phyloP scores from a whole-genome alignment of 1,140 invertebrate genomes.

The Brachionus paranguensis region DNA sequence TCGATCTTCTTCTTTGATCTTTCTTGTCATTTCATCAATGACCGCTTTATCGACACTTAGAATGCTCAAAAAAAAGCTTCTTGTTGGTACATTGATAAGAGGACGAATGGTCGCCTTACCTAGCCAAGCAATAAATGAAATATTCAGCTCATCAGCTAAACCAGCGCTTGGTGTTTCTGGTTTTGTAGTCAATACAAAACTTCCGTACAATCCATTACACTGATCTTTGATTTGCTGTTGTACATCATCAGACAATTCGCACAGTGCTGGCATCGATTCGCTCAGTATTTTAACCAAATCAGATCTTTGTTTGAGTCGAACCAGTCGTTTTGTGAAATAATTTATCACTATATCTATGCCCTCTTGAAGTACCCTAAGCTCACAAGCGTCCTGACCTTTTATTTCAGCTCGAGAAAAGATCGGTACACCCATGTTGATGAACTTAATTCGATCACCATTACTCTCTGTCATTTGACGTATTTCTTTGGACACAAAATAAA shows the following conservation, averaged over 20 bases:
- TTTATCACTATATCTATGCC: conserved; percentile 19
- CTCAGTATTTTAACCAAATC: conserved; percentile 23
- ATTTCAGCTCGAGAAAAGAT: conserved; percentile 30
- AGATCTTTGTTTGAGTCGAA: background rate
- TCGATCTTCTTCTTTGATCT: conserved; percentile 34
- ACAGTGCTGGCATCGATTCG: conserved; percentile 17
- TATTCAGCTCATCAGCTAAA: background rate
- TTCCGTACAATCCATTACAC: conserved; percentile 10
- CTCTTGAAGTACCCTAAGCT: conserved; percentile 10
- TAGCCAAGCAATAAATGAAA: conserved; percentile 29
- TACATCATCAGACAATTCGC: background rate
- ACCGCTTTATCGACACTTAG: background rate
- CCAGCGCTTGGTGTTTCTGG: background rate
- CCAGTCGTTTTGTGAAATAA: conserved; percentile 16
- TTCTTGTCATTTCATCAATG: conserved; percentile 16
- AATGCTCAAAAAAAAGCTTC: conserved; percentile 25
- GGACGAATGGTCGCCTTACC: conserved; percentile 21
- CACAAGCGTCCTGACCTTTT: background rate
- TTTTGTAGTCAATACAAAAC: conserved; percentile 28
- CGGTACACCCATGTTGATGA: conserved; percentile 38
- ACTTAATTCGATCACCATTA: conserved; percentile 37
- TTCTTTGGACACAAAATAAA: conserved; percentile 38
- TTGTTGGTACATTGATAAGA: conserved; percentile 25
- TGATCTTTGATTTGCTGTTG: conserved; percentile 17
- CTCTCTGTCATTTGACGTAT: background rate